Conservation (phyloP, 1,140 invertebrate genomes). For the Penaeus indicus region DNA sequence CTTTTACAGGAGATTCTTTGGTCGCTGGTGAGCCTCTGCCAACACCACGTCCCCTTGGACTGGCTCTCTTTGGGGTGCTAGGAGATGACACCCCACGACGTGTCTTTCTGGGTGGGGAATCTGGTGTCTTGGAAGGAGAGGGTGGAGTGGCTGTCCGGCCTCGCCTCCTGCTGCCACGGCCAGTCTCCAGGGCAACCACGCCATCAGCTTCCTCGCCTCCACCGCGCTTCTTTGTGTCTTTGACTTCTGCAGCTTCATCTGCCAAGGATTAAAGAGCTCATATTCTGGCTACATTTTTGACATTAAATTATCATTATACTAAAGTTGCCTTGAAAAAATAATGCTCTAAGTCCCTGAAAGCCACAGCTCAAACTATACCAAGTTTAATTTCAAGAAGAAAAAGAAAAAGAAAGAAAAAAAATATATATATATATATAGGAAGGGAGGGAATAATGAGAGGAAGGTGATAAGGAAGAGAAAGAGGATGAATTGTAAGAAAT, state of each 20-base stretch:
- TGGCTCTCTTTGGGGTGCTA: conserved; percentile 30
- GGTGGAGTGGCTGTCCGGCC: conserved; percentile 4
- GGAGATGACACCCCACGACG: conserved; percentile 13
- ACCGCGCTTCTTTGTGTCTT: conserved; percentile 21
- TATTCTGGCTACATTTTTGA: too few species aligned
- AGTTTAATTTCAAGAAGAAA: too few species aligned
- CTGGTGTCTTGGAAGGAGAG: background rate
- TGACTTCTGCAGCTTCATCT: conserved; percentile 23
- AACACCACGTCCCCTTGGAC: conserved; percentile 15
- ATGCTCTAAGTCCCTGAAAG: too few species aligned
- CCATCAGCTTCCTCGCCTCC: background rate
- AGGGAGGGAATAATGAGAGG: too few species aligned
- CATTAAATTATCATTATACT: too few species aligned
- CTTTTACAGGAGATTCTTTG: conserved; percentile 1
- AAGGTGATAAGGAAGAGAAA: too few species aligned
- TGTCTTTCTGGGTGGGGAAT: conserved; percentile 38
- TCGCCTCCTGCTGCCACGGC: background rate
- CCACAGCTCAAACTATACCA: too few species aligned
- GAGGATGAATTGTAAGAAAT: too few species aligned
- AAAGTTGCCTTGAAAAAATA: too few species aligned
- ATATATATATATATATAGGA: too few species aligned
- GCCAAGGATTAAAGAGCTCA: background rate
- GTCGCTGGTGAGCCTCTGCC: background rate
- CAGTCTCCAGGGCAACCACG: background rate
- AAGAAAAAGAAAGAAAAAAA: too few species aligned